A percentile compares a stretch with the other conserved stretches of the same genome.
Evolutionary conservation across 2,888 invertebrate species (phyloP).

Genomic region (Hirtodrosophila cameraria): DNA sequence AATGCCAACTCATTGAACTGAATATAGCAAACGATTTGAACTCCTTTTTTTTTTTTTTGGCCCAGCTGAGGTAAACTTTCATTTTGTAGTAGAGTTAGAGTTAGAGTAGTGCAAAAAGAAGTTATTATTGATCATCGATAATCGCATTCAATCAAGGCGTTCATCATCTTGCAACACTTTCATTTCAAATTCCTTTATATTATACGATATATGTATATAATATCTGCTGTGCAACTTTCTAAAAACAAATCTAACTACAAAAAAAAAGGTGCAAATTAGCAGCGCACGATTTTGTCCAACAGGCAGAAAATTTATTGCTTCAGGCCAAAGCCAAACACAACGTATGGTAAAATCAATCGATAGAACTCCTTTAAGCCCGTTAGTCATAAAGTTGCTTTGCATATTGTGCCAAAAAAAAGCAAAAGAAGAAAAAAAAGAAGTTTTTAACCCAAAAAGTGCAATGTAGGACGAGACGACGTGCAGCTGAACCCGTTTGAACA

Average conservation of each 20-base stretch:
- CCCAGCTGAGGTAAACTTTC: conserved; percentile 21
- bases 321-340: conserved; percentile 33
- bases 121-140: conserved; percentile 31
- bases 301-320: conserved; percentile 48
- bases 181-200: conserved; percentile 56
- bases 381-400: conserved; percentile 54
- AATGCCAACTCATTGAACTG: conserved; percentile 37
- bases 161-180: conserved; percentile 60
- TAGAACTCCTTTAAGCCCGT: conserved; percentile 59
- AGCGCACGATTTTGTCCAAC: conserved; percentile 64
- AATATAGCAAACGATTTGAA: background rate
- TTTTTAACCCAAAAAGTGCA: conserved; percentile 72
- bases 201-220: conserved; percentile 11
- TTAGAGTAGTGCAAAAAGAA: conserved; percentile 22
- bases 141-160: conserved; percentile 27
- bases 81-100: conserved; percentile 12
- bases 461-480: conserved; percentile 70
- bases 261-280: conserved; percentile 75
- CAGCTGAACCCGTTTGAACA: conserved; percentile 73
- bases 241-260: conserved; percentile 49
- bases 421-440: conserved; percentile 13
- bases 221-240: conserved; percentile 62
- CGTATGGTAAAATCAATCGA: conserved; percentile 69
- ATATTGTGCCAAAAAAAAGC: conserved; percentile 41
- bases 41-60: no score